Base-by-base conservation (phyloP, 2,888 invertebrate genomes). In the Pediacus dermestoides region DNA sequence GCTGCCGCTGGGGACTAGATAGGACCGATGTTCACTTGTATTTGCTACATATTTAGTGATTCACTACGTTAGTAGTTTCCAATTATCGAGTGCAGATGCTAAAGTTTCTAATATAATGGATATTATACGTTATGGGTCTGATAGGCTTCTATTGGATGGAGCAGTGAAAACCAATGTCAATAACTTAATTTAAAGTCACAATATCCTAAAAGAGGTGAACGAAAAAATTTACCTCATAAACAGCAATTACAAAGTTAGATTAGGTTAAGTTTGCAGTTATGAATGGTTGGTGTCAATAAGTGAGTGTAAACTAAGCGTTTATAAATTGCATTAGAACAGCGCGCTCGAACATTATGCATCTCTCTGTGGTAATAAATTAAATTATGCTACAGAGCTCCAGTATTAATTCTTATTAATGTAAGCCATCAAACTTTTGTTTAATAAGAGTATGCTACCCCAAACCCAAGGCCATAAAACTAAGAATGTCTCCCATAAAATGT, bases 11-110 rank as follows among this genome's bases (percentile, higher is more conserved):
- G 42, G 43, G 47, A 50, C 21, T n/a, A 18, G 21, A 18, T 18
- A 18, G 21, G 21, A 18, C 21, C 49, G 44, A 44, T 44, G 41
- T 39, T 46, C 39, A 46, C 46, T 49, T 41, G 44, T 36, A 42
- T 35, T 37, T 46, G 38, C 36, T 32, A n/a, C 26, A 42, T 42
- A 30, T 37, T 44, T 36, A 35, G 39, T 18, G 21, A 18, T 18
- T n/a, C 6, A n/a, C n/a, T 18, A 18, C 21, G 21, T 18, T 18
- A 18, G 21, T 18, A 18, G 38, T 46, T 46, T 43, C 43, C 46
- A 43, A 46, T 46, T 46, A 45, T 45, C 39, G 38, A 38, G 15
- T 18, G 21, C 21, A 18, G 21, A 18, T 18, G 21, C 21, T 18
- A 18, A 18, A 18, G 6, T 18, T 18, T 18, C 21, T n/a, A 18